Base-by-base conservation (phyloP, 2,888 invertebrate genomes). In the Acleris holmiana region DNA sequence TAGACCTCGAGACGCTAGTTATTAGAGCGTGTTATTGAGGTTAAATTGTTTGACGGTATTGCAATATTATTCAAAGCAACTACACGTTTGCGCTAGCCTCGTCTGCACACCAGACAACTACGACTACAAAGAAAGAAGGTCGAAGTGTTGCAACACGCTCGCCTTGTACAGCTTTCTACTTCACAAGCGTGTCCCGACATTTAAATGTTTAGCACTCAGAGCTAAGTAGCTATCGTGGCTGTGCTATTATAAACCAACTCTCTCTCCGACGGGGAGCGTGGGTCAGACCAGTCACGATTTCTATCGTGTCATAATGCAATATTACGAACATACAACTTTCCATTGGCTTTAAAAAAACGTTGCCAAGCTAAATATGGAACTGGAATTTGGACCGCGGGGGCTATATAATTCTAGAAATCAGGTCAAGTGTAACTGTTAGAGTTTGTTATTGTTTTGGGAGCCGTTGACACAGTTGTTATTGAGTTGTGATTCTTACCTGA, bases 401-500 rank as follows among this genome's bases (percentile, higher is more conserved):
- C 74, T 77, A 77, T 74, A 82, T 82, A 78, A 80, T 80, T 76
- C 76, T 76, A 73, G 74, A 35, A 88, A 84, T 82, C 79, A 73
- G 90, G 90, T 89, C 90, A 90, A 89, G 88, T 82, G 85, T 86
- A 86, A 84, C 82, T 79, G 74, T 78, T 80, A 80, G 76, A 82
- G 67, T 68, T 62, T 68, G 68, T 68, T 63, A 54, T 60, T 67
- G 67, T 67, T 69, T 74, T 77, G 69, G 18, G 47, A 13, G 25
- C 13, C 35, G 46, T 15, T 48, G 17, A 13, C 25, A 29, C 25
- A 40, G 29, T 40, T 61, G 48, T 56, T 57, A 41, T 54, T 13
- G 19, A 17, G 18, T 35, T 48, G 18, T 50, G 68, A 75, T 80
- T 93, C 94, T 92, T 91, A 97, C 97, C 96, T 96, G 96, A 94